phyloP scores from a whole-genome alignment of 2,797 vertebrate species.

The Poliocrania exsul region DNA sequence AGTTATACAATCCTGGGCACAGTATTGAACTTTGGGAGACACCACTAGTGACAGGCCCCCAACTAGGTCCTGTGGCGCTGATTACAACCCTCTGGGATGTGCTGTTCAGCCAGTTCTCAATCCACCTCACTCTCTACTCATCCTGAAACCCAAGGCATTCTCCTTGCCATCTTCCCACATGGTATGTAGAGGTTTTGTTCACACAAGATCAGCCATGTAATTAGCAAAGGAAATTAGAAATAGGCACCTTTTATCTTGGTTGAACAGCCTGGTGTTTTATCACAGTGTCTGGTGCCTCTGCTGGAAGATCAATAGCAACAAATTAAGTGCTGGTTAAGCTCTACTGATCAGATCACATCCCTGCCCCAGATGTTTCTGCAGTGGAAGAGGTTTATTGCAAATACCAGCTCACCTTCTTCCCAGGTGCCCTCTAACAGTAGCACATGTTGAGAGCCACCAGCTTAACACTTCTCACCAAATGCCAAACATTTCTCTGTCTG shows the following conservation, averaged over 20 bases:
- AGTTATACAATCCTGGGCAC: not conserved
- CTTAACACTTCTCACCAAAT: not conserved
- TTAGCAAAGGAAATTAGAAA: not conserved
- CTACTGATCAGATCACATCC: not conserved
- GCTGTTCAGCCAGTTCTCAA: not conserved
- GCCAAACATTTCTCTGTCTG: not conserved
- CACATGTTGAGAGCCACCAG: not conserved
- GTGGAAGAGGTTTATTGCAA: not conserved
- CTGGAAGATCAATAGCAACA: not conserved
- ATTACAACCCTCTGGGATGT: not conserved
- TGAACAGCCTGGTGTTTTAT: not conserved
- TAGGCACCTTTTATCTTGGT: not conserved
- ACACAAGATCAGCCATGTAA: fast-evolving
- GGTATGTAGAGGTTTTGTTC: not conserved
- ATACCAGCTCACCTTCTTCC: not conserved
- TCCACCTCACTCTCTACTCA: not conserved
- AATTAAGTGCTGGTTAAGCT: not conserved
- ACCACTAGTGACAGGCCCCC: not conserved
- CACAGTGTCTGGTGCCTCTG: not conserved
- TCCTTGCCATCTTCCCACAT: fast-evolving
- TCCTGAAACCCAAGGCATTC: not conserved
- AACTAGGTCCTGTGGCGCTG: fast-evolving
- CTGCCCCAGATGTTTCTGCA: not conserved
- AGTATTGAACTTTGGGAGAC: not conserved
- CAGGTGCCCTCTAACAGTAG: not conserved